phyloP scores from a whole-genome alignment of 2,888 invertebrate species.

The Odontothrips loti region DNA sequence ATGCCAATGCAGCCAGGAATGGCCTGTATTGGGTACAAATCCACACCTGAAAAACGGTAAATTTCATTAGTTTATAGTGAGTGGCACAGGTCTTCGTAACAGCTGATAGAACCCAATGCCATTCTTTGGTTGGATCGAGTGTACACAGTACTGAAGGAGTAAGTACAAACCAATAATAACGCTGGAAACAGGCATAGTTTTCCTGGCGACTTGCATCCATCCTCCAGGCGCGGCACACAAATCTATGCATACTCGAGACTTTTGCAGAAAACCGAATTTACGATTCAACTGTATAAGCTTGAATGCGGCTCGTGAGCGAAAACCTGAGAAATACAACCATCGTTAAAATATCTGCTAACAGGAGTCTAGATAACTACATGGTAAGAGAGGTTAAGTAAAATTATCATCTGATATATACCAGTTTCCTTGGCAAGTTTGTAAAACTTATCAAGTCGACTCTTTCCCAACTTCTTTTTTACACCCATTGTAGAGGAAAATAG shows the following conservation, averaged over 20 bases:
- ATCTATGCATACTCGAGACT: slow-evolving; percentile 93
- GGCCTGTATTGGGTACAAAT: slow-evolving; percentile 88
- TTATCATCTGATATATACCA: slow-evolving; percentile 53
- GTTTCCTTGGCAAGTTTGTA: slow-evolving; percentile 98
- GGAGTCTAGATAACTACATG: slow-evolving; percentile 28
- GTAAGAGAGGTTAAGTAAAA: slow-evolving; percentile 27
- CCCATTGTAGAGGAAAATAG: slow-evolving; percentile 64
- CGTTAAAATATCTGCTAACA: neutral
- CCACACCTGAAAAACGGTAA: slow-evolving; percentile 60
- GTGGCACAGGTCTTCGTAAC: neutral
- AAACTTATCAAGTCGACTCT: slow-evolving; percentile 96
- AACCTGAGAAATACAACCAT: slow-evolving; percentile 59
- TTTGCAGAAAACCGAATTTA: slow-evolving; percentile 94
- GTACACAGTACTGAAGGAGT: no score
- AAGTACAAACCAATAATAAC: slow-evolving; percentile 67
- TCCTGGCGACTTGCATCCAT: slow-evolving; percentile 98
- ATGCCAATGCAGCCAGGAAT: slow-evolving; percentile 87
- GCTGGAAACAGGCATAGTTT: slow-evolving; percentile 96
- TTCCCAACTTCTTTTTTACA: slow-evolving; percentile 93
- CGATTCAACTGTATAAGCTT: slow-evolving; percentile 96
- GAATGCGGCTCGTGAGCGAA: slow-evolving; percentile 96
- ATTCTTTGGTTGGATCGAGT: neutral
- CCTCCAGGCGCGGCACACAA: slow-evolving; percentile 99
- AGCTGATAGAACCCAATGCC: neutral
- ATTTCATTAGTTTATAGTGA: neutral